These are phyloP conservation scores for Antechinus flavipes DNA, from an alignment of 2,113 vertebrate genomes.

Conservation along the genomic window DNA sequence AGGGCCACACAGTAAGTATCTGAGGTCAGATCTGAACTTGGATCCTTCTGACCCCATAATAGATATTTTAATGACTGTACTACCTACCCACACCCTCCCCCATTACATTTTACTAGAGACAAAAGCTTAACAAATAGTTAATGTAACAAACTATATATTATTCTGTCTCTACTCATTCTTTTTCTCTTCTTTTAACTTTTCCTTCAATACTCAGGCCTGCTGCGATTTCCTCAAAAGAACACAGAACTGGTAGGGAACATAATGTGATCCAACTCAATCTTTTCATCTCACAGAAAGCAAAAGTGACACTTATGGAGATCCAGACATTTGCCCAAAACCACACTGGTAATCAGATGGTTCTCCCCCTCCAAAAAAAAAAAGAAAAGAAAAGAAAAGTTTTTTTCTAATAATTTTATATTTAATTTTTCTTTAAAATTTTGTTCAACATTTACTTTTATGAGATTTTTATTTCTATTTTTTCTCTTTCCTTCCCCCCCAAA, in stretches of 20 bases:
- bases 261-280: neutral
- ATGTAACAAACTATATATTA: neutral
- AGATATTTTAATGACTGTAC: neutral
- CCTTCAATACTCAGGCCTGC: neutral
- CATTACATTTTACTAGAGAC: neutral
- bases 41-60: neutral
- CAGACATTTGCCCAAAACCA: too few relatives aligned
- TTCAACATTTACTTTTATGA: too few relatives aligned
- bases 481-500: too few relatives aligned
- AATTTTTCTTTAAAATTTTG: too few relatives aligned
- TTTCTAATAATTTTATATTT: too few relatives aligned
- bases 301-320: neutral
- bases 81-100: neutral
- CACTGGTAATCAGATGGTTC: neutral
- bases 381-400: too few relatives aligned
- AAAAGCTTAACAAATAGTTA: neutral
- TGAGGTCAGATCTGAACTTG: too few relatives aligned
- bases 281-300: too few relatives aligned
- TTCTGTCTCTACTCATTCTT: neutral
- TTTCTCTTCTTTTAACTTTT: neutral
- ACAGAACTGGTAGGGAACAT: too few relatives aligned
- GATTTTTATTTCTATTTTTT: too few relatives aligned
- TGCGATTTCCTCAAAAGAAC: neutral
- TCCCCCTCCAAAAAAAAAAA: neutral
- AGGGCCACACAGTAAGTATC: too few relatives aligned